Base-by-base conservation (phyloP, 2,113 vertebrate genomes). In the Ariopsis seemanni region DNA sequence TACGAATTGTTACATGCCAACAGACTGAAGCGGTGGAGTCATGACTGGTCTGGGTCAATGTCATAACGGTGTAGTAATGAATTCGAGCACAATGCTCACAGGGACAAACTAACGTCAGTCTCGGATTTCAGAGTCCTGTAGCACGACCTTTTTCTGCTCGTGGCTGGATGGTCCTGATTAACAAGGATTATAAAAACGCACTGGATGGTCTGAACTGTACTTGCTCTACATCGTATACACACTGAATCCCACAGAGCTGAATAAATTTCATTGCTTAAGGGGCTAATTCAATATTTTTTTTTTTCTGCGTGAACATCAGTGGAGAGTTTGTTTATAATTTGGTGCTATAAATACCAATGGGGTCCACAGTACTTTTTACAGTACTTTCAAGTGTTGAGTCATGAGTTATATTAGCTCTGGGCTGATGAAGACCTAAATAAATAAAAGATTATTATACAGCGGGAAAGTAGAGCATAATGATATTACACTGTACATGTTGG, bases 101-200 rank as follows among this genome's bases (percentile, higher is more conserved):
- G 60, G 42, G 57, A 58, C 10, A 2, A 14, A 69, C 1, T 58
- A 15, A 65, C 6, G 53, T 27, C 17, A 15, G 11, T 42, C 72
- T 74, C 22, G 52, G 53, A n/a, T 88, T 86, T 90, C 87, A 86
- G 55, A 65, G 57, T 48, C 12, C 62, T 84, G 15, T 53, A 27
- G n/a, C 69, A 42, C 48, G 42, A 10, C 72, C 74, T 60, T 57
- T 74, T 83, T 60, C 62, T 67, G 27, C 62, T 63, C n/a, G 53
- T 20, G 53, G 52, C 63, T 85, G 69, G 67, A 80, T 10, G 5
- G 58, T 52, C 79, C 69, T 30, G 20, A 63, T 90, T 88, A 88
- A 88, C 20, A 11, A 34, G 81, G 48, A 42, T 62, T 71, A 67
- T 60, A 82, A 30, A 87, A 50, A 82, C 52, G 30, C 52, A 34